phyloP scores from a whole-genome alignment of 2,888 invertebrate species.

The Lasius platythorax region DNA sequence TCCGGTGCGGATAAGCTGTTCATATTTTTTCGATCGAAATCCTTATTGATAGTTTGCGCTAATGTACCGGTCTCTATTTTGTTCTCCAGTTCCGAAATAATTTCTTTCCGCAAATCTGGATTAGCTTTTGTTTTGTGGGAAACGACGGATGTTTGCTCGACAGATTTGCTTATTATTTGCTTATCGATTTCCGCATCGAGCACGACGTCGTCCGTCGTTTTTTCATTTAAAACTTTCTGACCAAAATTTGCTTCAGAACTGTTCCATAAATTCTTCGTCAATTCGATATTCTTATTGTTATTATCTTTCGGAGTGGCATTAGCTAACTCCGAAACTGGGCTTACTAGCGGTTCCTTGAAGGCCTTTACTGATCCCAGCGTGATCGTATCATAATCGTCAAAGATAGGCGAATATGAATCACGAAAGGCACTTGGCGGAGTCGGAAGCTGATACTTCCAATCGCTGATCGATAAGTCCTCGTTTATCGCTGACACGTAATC shows the following conservation, averaged over 20 bases:
- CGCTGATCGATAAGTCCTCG: constrained; percentile 77
- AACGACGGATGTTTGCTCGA: neutral
- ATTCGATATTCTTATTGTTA: constrained; percentile 47
- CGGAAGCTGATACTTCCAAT: constrained; percentile 88
- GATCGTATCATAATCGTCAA: constrained; percentile 74
- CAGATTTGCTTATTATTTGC: neutral
- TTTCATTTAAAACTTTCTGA: neutral
- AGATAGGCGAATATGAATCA: constrained; percentile 81
- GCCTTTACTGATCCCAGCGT: constrained; percentile 70
- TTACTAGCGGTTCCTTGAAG: constrained; percentile 61
- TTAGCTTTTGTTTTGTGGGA: neutral
- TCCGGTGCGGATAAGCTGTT: constrained; percentile 71
- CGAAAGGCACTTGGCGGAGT: constrained; percentile 88
- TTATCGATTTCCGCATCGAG: neutral
- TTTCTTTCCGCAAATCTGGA: constrained; percentile 74
- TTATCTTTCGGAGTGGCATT: constrained; percentile 9
- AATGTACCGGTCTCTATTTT: constrained; percentile 77
- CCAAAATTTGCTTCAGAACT: neutral
- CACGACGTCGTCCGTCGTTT: neutral
- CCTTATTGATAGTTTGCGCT: constrained; percentile 56
- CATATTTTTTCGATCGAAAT: constrained; percentile 57
- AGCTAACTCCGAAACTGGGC: neutral
- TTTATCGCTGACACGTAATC: constrained; percentile 82
- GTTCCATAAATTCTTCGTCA: neutral
- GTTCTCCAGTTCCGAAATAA: constrained; percentile 80